Conservation (phyloP, 2,113 vertebrate species). For the Drymodes brunneopygia region DNA sequence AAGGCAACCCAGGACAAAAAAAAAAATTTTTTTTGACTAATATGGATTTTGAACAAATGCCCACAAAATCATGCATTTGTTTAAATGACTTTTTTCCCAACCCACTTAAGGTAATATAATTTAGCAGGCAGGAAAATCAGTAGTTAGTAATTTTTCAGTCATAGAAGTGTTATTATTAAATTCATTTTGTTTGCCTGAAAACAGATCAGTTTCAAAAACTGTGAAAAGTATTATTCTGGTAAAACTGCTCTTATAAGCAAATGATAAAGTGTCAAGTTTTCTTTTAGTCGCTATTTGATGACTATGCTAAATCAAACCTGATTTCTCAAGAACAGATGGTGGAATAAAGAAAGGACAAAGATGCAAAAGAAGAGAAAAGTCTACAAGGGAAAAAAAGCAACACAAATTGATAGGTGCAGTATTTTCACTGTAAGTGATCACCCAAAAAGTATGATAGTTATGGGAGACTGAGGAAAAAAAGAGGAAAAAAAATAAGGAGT, state of each 20-base stretch:
- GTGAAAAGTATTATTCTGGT: not conserved
- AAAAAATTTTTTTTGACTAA: not conserved
- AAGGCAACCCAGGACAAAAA: not conserved
- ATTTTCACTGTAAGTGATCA: not conserved
- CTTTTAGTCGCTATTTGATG: not conserved
- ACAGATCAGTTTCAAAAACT: not conserved
- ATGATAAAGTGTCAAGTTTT: not conserved
- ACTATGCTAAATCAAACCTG: not conserved
- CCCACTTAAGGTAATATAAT: not conserved
- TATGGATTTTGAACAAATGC: not conserved
- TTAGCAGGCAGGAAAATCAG: not conserved
- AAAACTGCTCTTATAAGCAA: not conserved
- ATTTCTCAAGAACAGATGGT: not conserved
- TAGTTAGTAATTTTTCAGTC: not conserved
- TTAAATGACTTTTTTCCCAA: not conserved
- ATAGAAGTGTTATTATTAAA: fast-evolving
- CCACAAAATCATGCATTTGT: not conserved
- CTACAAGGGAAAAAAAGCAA: fast-evolving
- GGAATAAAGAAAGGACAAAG: not conserved
- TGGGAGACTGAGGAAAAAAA: fast-evolving
- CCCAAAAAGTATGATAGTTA: not conserved
- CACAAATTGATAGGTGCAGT: not conserved
- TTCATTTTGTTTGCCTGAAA: not conserved
- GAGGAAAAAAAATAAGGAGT: fast-evolving
- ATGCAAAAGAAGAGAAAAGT: not conserved